Percentiles rank a stretch among this genome's conserved stretches.
These are phyloP conservation scores for Caenorhabditis remanei DNA, from an alignment of 1,140 invertebrate species.

Conservation along the genomic window DNA sequence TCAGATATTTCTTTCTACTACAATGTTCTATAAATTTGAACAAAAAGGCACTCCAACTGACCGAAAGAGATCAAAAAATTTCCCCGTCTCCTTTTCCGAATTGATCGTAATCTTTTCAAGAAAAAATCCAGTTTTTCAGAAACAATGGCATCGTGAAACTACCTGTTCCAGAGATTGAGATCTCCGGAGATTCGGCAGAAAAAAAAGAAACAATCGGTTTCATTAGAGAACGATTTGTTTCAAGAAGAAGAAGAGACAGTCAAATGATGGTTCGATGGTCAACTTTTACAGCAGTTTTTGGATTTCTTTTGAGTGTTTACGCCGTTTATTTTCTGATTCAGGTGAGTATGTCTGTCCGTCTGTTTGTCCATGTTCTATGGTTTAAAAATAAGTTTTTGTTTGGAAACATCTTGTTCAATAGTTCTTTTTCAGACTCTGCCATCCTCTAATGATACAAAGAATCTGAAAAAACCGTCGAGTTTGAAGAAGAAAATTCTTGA, in stretches of 20 bases:
- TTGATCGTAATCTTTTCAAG: background rate
- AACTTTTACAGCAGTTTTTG: background rate
- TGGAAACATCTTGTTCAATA: too few relatives aligned
- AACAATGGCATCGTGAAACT: background rate
- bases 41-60: too few relatives aligned
- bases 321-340: background rate
- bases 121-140: background rate
- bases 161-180: background rate
- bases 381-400: too few relatives aligned
- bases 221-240: background rate
- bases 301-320: background rate
- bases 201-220: background rate
- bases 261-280: background rate
- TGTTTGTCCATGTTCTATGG: too few relatives aligned
- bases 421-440: background rate
- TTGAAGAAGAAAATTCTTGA: background rate
- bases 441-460: background rate
- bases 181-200: conserved; percentile 78
- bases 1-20: too few relatives aligned
- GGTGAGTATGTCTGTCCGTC: background rate
- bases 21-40: too few relatives aligned
- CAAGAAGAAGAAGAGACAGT: background rate
- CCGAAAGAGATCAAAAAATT: background rate
- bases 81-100: too few relatives aligned
- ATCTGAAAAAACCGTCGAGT: background rate